Evolutionary conservation across 2,113 vertebrate species (phyloP).

Genomic region (Sinocyclocheilus maitianheensis): DNA sequence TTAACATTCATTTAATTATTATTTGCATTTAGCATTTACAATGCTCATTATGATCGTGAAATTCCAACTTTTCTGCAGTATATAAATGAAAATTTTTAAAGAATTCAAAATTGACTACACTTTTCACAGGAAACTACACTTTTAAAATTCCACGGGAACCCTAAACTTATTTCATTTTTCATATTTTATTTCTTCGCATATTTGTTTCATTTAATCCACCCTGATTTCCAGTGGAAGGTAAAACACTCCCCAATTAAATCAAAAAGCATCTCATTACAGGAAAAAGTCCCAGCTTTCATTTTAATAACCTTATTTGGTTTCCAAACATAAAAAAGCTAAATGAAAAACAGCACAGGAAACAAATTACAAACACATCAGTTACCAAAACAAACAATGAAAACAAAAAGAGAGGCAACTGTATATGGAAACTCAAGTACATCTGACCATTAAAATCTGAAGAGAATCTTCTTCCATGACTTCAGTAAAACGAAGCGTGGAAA

Average conservation of each 20-base stretch:
- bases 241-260: not conserved
- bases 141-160: not conserved
- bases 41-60: too few species aligned
- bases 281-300: constrained; percentile 53
- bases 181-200: too few species aligned
- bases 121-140: not conserved
- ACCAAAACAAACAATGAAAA: constrained; percentile 40
- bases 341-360: constrained; percentile 59
- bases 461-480: constrained; percentile 59
- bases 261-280: not conserved
- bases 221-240: not conserved
- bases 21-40: too few species aligned
- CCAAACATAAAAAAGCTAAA: constrained; percentile 55
- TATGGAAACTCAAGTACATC: constrained; percentile 65
- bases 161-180: too few species aligned
- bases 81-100: not conserved
- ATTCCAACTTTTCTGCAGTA: too few species aligned
- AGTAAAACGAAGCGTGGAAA: constrained; percentile 56
- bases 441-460: constrained; percentile 70
- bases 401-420: constrained; percentile 18
- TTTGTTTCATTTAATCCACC: not conserved
- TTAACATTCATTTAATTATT: too few species aligned
- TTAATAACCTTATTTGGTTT: constrained; percentile 70
- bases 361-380: constrained; percentile 42
- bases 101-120: not conserved